Conservation (phyloP, 2,888 invertebrate species). For the Yponomeuta malinellus region DNA sequence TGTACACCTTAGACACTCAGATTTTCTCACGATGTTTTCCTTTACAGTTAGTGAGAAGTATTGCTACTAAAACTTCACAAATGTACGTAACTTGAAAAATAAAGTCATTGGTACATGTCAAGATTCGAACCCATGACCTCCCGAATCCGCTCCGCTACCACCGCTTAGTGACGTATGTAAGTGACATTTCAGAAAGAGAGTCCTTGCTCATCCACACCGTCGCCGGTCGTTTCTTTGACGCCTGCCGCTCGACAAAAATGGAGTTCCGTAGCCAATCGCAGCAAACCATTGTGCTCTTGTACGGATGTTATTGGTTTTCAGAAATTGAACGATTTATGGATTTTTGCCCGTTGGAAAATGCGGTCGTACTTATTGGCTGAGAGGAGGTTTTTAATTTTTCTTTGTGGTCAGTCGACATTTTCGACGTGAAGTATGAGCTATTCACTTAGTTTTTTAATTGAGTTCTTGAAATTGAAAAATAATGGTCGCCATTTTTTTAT, state of each 20-base stretch:
- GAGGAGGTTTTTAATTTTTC: not conserved
- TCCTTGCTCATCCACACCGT: not conserved
- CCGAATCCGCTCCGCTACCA: too few species aligned
- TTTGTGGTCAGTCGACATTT: not conserved
- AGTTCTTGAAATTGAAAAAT: too few species aligned
- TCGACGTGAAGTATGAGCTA: not conserved
- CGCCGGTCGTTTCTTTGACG: conserved; percentile 29
- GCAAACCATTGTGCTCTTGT: conserved; percentile 1
- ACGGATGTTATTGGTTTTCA: not conserved
- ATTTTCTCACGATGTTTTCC: too few species aligned
- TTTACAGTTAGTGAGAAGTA: too few species aligned
- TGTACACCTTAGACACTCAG: too few species aligned
- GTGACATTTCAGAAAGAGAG: not conserved
- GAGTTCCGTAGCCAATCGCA: not conserved
- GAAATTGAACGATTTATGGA: not conserved
- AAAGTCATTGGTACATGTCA: too few species aligned
- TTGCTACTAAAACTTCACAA: too few species aligned
- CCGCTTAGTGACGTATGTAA: not conserved
- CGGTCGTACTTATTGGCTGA: not conserved
- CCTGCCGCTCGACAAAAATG: conserved; percentile 8
- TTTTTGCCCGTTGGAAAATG: not conserved
- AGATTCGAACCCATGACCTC: too few species aligned
- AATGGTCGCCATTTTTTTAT: too few species aligned
- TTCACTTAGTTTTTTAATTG: too few species aligned
- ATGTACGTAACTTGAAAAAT: too few species aligned